Percentiles rank a stretch among this genome's conserved stretches.
Evolutionary conservation across 2,113 vertebrate species (phyloP).

Genomic region (Daboia siamensis): DNA sequence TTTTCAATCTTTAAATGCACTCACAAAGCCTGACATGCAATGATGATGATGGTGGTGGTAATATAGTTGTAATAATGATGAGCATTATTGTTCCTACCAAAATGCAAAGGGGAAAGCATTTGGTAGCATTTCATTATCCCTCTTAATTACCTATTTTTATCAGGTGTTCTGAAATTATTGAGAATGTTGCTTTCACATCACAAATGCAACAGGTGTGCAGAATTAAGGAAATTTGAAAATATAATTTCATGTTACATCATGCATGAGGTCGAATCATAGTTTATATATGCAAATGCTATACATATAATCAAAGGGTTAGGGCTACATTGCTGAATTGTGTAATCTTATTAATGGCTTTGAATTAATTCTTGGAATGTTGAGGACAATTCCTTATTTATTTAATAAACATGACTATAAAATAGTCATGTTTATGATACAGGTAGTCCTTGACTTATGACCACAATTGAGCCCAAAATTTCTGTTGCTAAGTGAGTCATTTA

Average conservation of each 20-base stretch:
- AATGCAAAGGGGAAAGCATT: neutral
- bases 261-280: conserved; percentile 24
- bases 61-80: neutral
- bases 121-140: neutral
- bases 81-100: neutral
- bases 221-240: conserved; percentile 36
- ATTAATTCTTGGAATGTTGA: conserved; percentile 49
- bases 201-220: conserved; percentile 20
- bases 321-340: conserved; percentile 40
- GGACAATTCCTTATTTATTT: conserved; percentile 52
- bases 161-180: neutral
- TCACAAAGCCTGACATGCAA: conserved; percentile 1
- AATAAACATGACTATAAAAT: conserved; percentile 45
- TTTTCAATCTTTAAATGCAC: neutral
- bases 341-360: conserved; percentile 54
- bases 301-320: conserved; percentile 51
- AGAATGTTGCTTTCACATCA: neutral
- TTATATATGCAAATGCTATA: conserved; percentile 34
- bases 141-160: conserved; percentile 5
- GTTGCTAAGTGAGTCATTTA: neutral
- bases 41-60: neutral
- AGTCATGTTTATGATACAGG: conserved; percentile 27
- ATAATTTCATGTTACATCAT: conserved; percentile 26
- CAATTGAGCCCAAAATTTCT: neutral
- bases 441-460: neutral